Evolutionary conservation across 2,113 vertebrate species (phyloP), one percentile per base, ranked within the genome.

Genomic region (Hoplias malabaricus): DNA sequence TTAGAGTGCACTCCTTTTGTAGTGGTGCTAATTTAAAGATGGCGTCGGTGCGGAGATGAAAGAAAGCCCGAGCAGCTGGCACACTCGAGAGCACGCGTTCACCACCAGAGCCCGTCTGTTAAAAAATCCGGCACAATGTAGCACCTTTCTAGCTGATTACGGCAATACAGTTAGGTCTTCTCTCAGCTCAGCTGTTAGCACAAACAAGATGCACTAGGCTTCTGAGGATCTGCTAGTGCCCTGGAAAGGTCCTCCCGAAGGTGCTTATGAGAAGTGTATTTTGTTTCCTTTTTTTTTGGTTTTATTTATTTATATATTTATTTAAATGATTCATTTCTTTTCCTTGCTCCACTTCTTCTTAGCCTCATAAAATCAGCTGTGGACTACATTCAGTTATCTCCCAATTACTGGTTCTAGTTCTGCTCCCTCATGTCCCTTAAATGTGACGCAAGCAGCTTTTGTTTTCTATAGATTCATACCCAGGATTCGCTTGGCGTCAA

Each of bases 1-100:
- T 34, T 78, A 85, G 86, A 89, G 80, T 77, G 82, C 75, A 80
- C 54, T 73, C 80, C 46, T 86, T 59, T 83, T 84, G 65, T 79
- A 80, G 77, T 33, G 5, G 81, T 13, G 79, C 68, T 84, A 80
- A 88, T 86, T 87, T 84, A 84, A 88, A 87, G 80, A 88, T 46
- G 66, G 59, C 78, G 66, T 34, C 68, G 34, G 68, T 80, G 70
- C 88, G 69, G 38, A 80, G 73, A 86, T 82, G 75, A 86, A 88
- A 86, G 38, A 76, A 73, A 65, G 65, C 57, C 21, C 25, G 68
- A 80, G 78, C 77, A n/a, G 50, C 73, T 57, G 71, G 81, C 75
- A 73, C 50, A 82, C 75, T 81, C 82, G 57, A 84, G 73, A 31
- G 67, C 27, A 53, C 40, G 43, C 70, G 63, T 56, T 83, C 65